These are phyloP conservation scores for Mesopsocus fuscifrons DNA, from an alignment of 2,888 invertebrate genomes.

Conservation along the genomic window DNA sequence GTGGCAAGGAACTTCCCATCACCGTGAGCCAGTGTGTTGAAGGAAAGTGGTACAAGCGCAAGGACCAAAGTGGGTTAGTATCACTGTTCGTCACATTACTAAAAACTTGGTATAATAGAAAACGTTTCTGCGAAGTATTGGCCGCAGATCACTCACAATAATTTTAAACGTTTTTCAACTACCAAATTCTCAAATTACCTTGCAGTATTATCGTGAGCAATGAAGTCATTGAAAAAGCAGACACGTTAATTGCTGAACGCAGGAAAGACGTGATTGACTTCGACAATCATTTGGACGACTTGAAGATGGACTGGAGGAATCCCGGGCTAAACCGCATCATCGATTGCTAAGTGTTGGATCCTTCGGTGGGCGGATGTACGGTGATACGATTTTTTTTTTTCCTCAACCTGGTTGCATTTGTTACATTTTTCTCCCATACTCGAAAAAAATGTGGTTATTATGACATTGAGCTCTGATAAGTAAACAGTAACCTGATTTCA, in stretches of 20 bases:
- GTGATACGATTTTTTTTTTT: no score
- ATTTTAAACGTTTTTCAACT: constrained; percentile 15
- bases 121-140: no score
- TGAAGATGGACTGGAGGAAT: constrained; percentile 80
- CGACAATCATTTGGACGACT: constrained; percentile 90
- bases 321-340: constrained; percentile 39
- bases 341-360: constrained; percentile 21
- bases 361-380: no score
- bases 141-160: constrained; percentile 7
- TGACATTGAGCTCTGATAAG: no score
- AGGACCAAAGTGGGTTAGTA: constrained; percentile 31
- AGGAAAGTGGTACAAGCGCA: constrained; percentile 49
- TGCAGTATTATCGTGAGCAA: constrained; percentile 25
- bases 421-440: no score
- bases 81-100: no score
- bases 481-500: no score
- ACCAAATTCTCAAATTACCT: constrained; percentile 8
- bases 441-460: no score
- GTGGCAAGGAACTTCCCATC: constrained; percentile 43
- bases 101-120: no score
- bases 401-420: no score
- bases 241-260: constrained; percentile 34
- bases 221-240: constrained; percentile 41
- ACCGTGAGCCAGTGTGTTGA: constrained; percentile 50
- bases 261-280: constrained; percentile 69